phyloP scores from a whole-genome alignment of 2,797 vertebrate species.

The Pyrocephalus nanus region DNA sequence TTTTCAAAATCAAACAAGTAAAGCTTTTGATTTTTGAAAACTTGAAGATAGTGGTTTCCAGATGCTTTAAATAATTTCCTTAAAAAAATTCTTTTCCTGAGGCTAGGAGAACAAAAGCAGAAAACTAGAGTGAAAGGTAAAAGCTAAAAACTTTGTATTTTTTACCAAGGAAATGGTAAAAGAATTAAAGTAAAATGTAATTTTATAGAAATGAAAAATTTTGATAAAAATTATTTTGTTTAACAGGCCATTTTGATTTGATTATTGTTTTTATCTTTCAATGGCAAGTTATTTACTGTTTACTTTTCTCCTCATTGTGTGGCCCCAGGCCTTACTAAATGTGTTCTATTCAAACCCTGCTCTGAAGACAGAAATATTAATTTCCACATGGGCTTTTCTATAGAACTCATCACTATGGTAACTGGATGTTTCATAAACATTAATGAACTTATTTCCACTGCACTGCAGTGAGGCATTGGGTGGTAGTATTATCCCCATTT shows the following conservation, averaged over 20 bases:
- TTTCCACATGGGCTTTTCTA: conserved; percentile 70
- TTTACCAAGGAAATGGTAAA: neutral
- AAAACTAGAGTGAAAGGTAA: neutral
- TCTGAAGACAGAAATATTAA: conserved; percentile 72
- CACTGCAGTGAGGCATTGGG: conserved; percentile 56
- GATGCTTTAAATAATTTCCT: neutral
- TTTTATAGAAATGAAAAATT: neutral
- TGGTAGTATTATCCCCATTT: conserved; percentile 54
- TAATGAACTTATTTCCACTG: conserved; percentile 69
- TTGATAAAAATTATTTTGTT: neutral
- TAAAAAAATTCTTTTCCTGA: neutral
- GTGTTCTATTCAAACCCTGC: conserved; percentile 59
- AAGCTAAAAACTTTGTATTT: neutral
- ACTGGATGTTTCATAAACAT: conserved; percentile 71
- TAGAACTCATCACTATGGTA: conserved; percentile 66
- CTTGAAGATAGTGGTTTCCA: neutral
- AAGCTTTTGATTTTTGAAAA: neutral
- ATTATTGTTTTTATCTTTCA: conserved; percentile 61
- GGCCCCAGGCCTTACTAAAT: conserved; percentile 58
- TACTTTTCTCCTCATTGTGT: conserved; percentile 59
- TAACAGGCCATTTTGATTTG: conserved; percentile 14
- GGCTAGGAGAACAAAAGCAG: neutral
- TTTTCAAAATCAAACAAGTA: neutral
- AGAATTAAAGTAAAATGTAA: neutral
- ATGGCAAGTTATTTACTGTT: conserved; percentile 60